Conservation (phyloP, 53 echinoderm and acorn worm genomes). For the Glandiceps talaboti region DNA sequence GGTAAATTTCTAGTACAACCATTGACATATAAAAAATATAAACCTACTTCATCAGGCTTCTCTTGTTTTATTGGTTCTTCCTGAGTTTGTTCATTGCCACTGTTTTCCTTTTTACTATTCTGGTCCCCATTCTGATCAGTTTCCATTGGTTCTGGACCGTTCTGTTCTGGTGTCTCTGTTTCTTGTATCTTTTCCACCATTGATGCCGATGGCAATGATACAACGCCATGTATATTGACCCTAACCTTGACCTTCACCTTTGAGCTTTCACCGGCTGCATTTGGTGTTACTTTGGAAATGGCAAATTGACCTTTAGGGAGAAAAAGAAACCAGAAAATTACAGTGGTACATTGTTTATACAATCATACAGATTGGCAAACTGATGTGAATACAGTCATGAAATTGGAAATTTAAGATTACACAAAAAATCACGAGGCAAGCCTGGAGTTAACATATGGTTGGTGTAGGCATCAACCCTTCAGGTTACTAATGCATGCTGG, state of each 20-base stretch:
- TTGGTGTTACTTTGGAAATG: slow-evolving; percentile 71
- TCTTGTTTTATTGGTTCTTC: slow-evolving; percentile 5
- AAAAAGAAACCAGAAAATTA: too few species aligned
- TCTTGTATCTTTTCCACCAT: slow-evolving; percentile 70
- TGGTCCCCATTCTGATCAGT: slow-evolving; percentile 17
- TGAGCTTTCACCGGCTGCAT: slow-evolving; percentile 73
- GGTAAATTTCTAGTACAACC: too few species aligned
- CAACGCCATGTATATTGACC: slow-evolving; percentile 77
- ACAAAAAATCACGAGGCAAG: too few species aligned
- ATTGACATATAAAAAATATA: background rate
- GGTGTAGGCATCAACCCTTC: too few species aligned
- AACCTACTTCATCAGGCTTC: too few species aligned
- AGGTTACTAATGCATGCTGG: too few species aligned
- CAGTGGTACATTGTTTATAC: too few species aligned
- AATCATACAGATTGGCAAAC: too few species aligned
- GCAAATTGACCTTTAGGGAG: slow-evolving; percentile 48
- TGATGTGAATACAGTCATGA: too few species aligned
- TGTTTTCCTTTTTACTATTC: slow-evolving; percentile 15
- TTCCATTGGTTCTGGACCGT: slow-evolving; percentile 23
- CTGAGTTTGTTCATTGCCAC: slow-evolving; percentile 1
- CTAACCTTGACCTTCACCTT: slow-evolving; percentile 94
- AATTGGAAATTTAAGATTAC: too few species aligned
- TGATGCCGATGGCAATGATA: slow-evolving; percentile 63
- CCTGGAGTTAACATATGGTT: too few species aligned
- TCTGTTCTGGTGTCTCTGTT: background rate